These are phyloP conservation scores for Laterallus jamaicensis DNA, from an alignment of 2,113 vertebrate species.

Conservation along the genomic window DNA sequence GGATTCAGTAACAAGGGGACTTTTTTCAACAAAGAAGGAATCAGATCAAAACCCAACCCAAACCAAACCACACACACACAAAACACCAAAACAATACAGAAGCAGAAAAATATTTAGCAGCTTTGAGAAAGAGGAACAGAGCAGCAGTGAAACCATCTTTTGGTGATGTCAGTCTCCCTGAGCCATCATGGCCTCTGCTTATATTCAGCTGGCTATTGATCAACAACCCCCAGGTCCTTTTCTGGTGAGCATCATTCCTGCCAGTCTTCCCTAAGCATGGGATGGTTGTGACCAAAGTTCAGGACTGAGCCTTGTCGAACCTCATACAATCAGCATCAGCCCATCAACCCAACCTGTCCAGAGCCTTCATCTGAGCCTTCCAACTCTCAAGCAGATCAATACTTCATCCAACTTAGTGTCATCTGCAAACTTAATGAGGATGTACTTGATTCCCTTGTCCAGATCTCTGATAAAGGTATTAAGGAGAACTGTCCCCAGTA, in stretches of 20 bases:
- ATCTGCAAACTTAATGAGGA: background rate
- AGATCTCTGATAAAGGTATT: background rate
- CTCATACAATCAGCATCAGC: background rate
- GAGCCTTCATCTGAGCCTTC: background rate
- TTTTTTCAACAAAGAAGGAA: background rate
- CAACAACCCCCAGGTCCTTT: background rate
- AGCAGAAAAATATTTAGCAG: background rate
- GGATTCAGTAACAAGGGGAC: background rate
- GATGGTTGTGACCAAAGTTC: background rate
- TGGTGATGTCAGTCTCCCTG: background rate
- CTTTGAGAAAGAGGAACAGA: background rate
- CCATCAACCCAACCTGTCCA: background rate
- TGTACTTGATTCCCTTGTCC: background rate
- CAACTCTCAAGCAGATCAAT: background rate
- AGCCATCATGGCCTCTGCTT: background rate
- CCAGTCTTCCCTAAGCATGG: background rate
- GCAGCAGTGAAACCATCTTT: background rate
- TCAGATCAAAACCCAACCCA: background rate
- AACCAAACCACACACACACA: too few species aligned
- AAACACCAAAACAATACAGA: background rate
- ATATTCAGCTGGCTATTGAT: rapidly evolving
- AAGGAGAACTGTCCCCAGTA: background rate
- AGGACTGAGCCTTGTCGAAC: background rate
- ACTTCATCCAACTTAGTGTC: background rate
- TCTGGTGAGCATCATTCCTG: rapidly evolving